Evolutionary conservation across 2,113 vertebrate genomes (phyloP).

Genomic region (Vidua chalybeata): DNA sequence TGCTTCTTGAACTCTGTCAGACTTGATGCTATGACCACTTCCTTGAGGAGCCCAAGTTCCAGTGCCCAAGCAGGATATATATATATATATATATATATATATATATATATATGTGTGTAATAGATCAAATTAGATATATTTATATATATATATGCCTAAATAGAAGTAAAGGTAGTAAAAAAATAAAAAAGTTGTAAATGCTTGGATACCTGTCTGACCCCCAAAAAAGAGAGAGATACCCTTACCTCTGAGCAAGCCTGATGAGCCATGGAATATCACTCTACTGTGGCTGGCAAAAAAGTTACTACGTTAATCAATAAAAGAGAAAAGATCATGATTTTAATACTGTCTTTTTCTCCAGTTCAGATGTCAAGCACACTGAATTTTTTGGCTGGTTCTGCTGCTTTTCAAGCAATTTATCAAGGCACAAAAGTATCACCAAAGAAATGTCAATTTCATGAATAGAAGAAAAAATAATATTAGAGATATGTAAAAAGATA

Average conservation of each 20-base stretch:
- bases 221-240: not conserved
- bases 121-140: not conserved
- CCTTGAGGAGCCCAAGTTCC: not conserved
- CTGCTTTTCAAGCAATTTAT: not conserved
- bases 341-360: not conserved
- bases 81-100: not conserved
- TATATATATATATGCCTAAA: not conserved
- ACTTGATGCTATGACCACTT: rapidly evolving
- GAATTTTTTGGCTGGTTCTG: not conserved
- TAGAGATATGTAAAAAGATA: not conserved
- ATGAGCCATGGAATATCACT: not conserved
- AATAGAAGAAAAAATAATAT: not conserved
- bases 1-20: not conserved
- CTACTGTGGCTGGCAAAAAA: not conserved
- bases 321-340: not conserved
- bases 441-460: not conserved
- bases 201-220: not conserved
- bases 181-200: not conserved
- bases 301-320: not conserved
- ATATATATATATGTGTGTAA: not conserved
- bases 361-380: rapidly evolving
- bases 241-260: not conserved
- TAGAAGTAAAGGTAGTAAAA: not conserved
- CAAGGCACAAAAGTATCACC: not conserved
- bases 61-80: not conserved